These are phyloP conservation scores for Pollenia angustigena DNA, from an alignment of 2,888 invertebrate species.

Conservation along the genomic window DNA sequence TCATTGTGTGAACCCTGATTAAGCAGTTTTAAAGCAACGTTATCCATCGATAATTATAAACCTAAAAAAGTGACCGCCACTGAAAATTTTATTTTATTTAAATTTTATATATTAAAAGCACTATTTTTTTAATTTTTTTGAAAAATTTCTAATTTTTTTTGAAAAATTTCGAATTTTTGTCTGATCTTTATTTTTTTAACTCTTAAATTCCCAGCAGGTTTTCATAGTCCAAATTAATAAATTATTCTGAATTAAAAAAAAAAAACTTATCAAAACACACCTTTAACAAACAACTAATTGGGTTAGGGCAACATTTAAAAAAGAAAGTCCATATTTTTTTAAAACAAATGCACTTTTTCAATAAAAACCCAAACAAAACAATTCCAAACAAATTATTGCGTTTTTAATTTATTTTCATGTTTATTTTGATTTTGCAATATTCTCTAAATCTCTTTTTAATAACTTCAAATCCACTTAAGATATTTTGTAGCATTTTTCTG, in stretches of 20 bases:
- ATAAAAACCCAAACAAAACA: neutral
- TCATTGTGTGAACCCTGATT: too few relatives aligned
- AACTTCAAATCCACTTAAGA: constrained; percentile 19
- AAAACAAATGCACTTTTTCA: constrained; percentile 46
- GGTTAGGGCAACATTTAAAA: constrained; percentile 6
- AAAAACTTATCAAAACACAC: neutral
- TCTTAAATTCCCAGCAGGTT: constrained; percentile 26
- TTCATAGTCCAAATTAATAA: constrained; percentile 43
- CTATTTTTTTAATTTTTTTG: too few relatives aligned
- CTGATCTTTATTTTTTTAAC: neutral
- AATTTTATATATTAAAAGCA: too few relatives aligned
- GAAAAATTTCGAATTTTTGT: too few relatives aligned
- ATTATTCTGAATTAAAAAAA: neutral
- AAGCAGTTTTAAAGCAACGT: too few relatives aligned
- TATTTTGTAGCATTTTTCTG: constrained; percentile 21
- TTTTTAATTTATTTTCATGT: constrained; percentile 32
- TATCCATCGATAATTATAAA: too few relatives aligned
- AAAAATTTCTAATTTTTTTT: too few relatives aligned
- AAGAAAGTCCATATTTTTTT: neutral
- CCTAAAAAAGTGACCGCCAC: too few relatives aligned
- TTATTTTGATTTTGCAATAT: constrained; percentile 66
- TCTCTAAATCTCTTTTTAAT: neutral
- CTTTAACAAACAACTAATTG: neutral
- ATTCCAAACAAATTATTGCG: neutral
- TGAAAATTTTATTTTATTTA: too few relatives aligned